These are phyloP conservation scores for chimpanzee (Pan troglodytes) DNA, from an alignment of 2,113 vertebrate species.

Conservation along the genomic window NHGRI_mPanTro3-v2.1_pri NC_072421.2:23260001-23260500, in stretches of 20 bases:
- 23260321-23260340: background rate
- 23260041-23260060: background rate
- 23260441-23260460: background rate
- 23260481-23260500: background rate
- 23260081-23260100: background rate
- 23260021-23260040: background rate
- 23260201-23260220: conserved; percentile 3
- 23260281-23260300: background rate
- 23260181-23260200: background rate
- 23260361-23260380: background rate
- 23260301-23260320: background rate
- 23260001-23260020: background rate
- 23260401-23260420: background rate
- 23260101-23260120: conserved; percentile 32
- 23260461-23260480: background rate
- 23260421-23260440: background rate
- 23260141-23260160: background rate
- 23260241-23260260: background rate
- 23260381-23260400: background rate
- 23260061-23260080: background rate
- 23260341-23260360: background rate
- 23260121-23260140: background rate
- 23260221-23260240: background rate
- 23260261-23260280: background rate
- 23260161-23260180: background rate